Conservation (phyloP, 2,888 invertebrate species). For the Cephus rjabovi region DNA sequence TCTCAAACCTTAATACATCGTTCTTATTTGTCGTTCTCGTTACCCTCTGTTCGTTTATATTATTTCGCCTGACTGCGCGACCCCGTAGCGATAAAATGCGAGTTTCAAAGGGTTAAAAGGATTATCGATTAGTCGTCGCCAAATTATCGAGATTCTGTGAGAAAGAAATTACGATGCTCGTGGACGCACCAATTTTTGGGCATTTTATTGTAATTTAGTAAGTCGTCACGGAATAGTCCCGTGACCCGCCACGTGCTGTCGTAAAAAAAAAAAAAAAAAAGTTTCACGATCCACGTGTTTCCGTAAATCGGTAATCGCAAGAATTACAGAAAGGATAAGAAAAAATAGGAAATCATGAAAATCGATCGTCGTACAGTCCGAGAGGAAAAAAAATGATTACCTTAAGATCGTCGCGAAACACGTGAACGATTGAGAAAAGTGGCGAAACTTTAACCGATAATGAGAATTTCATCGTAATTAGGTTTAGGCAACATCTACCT, state of each 20-base stretch:
- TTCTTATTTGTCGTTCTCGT: conserved; percentile 18
- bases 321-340: background rate
- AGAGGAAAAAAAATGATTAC: background rate
- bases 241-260: background rate
- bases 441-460: conserved; percentile 12
- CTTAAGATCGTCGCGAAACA: conserved; percentile 11
- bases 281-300: background rate
- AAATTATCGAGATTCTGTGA: background rate
- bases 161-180: background rate
- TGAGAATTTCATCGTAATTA: conserved; percentile 36
- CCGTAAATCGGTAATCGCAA: background rate
- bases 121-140: background rate
- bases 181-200: conserved; percentile 33
- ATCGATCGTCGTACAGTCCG: conserved; percentile 6
- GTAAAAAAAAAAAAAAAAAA: background rate
- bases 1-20: conserved; percentile 40
- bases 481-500: conserved; percentile 59
- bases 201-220: conserved; percentile 54
- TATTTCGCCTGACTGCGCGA: background rate
- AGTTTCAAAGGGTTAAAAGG: background rate
- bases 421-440: background rate
- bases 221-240: conserved; percentile 41
- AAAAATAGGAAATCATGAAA: background rate
- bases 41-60: conserved; percentile 22
- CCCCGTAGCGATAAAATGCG: too few species aligned